Evolutionary conservation across 2,113 vertebrate genomes (phyloP).

Genomic region (Anhinga rufa): DNA sequence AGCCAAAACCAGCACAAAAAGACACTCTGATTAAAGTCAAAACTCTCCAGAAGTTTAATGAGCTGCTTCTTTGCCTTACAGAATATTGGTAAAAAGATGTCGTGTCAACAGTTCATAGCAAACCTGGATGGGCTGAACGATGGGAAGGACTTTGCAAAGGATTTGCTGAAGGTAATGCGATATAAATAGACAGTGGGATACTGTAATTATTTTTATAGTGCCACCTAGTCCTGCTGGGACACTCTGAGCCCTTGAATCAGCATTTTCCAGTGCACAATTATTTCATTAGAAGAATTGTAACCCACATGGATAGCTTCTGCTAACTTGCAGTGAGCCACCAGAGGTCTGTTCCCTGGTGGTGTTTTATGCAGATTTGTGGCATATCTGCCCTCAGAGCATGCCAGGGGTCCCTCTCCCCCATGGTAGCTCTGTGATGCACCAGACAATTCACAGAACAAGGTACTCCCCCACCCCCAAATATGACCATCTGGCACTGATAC

Average conservation of each 20-base stretch:
- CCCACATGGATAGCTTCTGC: neutral
- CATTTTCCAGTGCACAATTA: neutral
- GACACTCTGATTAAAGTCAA: neutral
- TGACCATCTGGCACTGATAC: neutral
- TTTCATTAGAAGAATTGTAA: neutral
- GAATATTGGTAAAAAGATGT: constrained; percentile 99
- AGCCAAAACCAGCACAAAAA: neutral
- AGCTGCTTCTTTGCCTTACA: constrained; percentile 66
- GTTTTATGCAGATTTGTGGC: neutral
- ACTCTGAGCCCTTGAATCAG: neutral
- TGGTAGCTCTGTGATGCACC: neutral
- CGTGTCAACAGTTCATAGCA: constrained; percentile 92
- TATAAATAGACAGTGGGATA: neutral
- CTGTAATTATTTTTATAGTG: neutral
- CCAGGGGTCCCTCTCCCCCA: neutral
- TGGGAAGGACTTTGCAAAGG: constrained; percentile 92
- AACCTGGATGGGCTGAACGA: constrained; percentile 94
- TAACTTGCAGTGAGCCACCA: neutral
- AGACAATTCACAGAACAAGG: neutral
- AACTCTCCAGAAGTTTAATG: neutral
- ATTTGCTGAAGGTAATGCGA: constrained; percentile 87
- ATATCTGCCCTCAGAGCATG: neutral
- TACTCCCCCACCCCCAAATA: neutral
- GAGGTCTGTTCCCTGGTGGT: neutral
- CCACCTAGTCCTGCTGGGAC: neutral